Conservation (phyloP, 2,113 vertebrate species). For the Agelaius tricolor region DNA sequence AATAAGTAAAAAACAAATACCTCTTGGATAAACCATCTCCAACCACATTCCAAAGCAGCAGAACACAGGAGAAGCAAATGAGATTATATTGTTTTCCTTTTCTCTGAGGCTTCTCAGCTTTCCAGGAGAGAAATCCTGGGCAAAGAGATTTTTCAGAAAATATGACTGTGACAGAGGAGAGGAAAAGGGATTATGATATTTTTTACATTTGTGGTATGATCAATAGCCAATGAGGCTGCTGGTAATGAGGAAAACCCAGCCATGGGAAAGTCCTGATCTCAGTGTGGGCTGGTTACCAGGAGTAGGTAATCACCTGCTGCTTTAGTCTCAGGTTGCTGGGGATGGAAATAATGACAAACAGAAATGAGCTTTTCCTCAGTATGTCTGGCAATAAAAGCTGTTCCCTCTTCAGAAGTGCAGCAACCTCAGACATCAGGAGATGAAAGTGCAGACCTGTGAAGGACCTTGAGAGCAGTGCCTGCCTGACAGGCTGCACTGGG, state of each 20-base stretch:
- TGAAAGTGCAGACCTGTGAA: neutral
- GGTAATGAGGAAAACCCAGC: neutral
- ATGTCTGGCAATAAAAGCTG: neutral
- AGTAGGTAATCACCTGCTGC: neutral
- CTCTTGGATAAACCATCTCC: too few species aligned
- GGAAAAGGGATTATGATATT: accelerated
- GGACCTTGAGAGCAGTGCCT: neutral
- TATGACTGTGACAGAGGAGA: neutral
- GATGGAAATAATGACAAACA: neutral
- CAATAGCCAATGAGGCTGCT: neutral
- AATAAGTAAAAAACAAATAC: too few species aligned
- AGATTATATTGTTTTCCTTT: too few species aligned
- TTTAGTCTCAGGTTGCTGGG: neutral
- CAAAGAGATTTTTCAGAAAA: too few species aligned
- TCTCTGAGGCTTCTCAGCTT: too few species aligned
- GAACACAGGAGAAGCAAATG: too few species aligned
- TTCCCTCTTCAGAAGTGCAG: neutral
- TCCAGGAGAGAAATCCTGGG: too few species aligned
- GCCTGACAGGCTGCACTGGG: neutral
- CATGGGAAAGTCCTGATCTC: neutral
- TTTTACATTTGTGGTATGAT: neutral
- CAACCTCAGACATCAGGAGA: neutral
- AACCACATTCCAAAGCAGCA: too few species aligned
- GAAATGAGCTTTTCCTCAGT: neutral
- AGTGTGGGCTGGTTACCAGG: neutral